These are phyloP conservation scores for Limnephilus lunatus DNA, from an alignment of 2,888 invertebrate genomes.

Conservation along the genomic window DNA sequence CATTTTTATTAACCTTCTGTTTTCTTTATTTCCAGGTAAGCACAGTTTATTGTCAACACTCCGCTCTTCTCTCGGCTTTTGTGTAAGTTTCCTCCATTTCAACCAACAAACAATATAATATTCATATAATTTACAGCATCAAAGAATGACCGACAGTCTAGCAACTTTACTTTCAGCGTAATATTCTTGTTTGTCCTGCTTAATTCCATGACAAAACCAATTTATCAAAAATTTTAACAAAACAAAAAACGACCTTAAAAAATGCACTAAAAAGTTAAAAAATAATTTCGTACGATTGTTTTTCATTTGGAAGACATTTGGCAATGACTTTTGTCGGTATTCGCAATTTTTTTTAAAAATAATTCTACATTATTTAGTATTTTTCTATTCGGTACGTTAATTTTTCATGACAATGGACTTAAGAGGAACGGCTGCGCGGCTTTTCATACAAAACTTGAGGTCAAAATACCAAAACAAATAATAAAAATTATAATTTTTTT, in stretches of 20 bases:
- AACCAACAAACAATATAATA: neutral
- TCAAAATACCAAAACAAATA: too few relatives aligned
- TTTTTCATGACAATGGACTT: neutral
- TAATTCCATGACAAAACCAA: neutral
- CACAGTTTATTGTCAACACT: neutral
- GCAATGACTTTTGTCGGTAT: neutral
- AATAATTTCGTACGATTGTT: too few relatives aligned
- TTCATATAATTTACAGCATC: neutral
- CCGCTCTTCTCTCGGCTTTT: neutral
- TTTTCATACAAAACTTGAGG: too few relatives aligned
- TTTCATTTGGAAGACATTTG: neutral
- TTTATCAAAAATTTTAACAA: neutral
- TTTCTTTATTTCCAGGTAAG: slow-evolving; percentile 21
- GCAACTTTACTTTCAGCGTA: neutral
- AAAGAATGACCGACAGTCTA: neutral
- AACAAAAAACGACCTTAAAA: too few relatives aligned
- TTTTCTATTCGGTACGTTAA: neutral
- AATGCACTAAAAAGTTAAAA: too few relatives aligned
- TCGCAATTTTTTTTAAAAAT: neutral
- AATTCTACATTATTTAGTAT: neutral
- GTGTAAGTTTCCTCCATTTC: neutral
- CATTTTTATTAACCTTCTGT: neutral
- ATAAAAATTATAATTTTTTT: too few relatives aligned
- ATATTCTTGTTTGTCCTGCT: neutral
- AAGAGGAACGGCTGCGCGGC: too few relatives aligned